These are phyloP conservation scores for Euschistus heros DNA, from an alignment of 1,140 invertebrate species.

Conservation along the genomic window DNA sequence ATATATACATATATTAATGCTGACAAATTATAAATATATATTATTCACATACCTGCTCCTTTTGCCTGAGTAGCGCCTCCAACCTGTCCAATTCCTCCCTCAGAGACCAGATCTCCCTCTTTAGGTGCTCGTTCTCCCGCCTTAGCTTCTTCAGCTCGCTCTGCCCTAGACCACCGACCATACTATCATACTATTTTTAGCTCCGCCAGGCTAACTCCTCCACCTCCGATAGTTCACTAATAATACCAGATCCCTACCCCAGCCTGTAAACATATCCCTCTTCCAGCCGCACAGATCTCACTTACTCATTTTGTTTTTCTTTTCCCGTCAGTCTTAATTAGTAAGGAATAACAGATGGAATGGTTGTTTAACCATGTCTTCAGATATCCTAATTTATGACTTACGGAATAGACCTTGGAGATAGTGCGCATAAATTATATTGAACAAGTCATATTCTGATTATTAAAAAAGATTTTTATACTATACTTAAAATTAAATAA, in stretches of 20 bases:
- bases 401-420: no score
- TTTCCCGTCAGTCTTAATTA: no score
- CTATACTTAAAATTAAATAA: no score
- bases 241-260: background rate
- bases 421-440: no score
- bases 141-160: constrained; percentile 78
- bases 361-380: no score
- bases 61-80: constrained; percentile 37
- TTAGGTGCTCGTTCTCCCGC: constrained; percentile 73
- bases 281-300: background rate
- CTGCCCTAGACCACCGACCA: constrained; percentile 49
- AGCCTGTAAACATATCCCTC: background rate
- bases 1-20: no score
- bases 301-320: no score
- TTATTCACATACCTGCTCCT: constrained; percentile 10
- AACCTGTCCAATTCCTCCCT: constrained; percentile 78
- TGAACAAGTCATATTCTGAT: no score
- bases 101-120: constrained; percentile 73
- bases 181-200: constrained; percentile 12
- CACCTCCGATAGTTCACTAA: background rate
- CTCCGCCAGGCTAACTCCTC: background rate
- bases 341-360: no score
- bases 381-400: no score
- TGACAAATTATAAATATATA: no score
- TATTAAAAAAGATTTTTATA: no score